Evolutionary conservation across 1,140 invertebrate genomes (phyloP).

Genomic region (Euschistus heros): DNA sequence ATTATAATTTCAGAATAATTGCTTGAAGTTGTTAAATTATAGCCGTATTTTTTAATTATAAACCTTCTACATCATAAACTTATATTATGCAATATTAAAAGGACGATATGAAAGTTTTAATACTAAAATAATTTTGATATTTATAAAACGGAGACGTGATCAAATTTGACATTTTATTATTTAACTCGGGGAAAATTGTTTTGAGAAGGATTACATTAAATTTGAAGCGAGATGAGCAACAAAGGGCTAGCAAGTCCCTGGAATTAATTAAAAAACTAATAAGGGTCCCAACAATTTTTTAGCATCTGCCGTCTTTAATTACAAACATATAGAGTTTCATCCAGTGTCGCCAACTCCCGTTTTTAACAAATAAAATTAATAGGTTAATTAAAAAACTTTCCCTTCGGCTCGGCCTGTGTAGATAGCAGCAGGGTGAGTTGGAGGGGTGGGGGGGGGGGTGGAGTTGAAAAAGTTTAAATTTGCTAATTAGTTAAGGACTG

Average conservation of each 20-base stretch:
- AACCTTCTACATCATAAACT: no score
- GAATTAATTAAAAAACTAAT: constrained; percentile 23
- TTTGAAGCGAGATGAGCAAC: background rate
- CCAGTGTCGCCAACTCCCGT: constrained; percentile 10
- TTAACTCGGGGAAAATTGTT: background rate
- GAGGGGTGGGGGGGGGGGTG: background rate
- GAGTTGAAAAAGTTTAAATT: constrained; percentile 15
- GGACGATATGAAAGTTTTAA: no score
- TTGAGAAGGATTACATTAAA: constrained; percentile 10
- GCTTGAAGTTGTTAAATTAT: no score
- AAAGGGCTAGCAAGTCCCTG: background rate
- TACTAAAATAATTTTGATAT: no score
- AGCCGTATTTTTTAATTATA: no score
- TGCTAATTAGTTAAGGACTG: constrained; percentile 11
- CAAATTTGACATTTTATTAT: background rate
- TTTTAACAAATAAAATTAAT: constrained; percentile 21
- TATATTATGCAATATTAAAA: no score
- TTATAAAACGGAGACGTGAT: no score
- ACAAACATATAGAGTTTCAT: constrained; percentile 22
- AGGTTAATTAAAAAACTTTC: constrained; percentile 22
- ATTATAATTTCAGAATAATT: no score
- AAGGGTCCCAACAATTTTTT: constrained; percentile 17
- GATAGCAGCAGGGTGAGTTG: background rate
- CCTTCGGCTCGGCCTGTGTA: background rate
- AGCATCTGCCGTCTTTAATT: constrained; percentile 14